Conservation (phyloP, 1,140 invertebrate genomes). For the Gyrodactylus salaris region DNA sequence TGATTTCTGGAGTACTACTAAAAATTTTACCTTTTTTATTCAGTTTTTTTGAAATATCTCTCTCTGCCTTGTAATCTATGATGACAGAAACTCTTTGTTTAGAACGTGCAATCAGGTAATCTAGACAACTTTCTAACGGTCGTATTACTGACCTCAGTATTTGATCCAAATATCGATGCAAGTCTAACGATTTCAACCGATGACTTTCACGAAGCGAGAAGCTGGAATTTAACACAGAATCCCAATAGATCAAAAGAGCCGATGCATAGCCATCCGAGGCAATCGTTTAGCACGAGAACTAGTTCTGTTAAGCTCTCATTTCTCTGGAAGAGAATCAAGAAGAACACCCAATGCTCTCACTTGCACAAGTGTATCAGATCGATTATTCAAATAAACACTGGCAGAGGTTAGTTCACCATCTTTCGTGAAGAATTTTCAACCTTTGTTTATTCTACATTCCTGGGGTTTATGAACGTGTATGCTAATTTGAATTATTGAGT, state of each 20-base stretch:
- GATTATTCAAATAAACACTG: neutral
- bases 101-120: neutral
- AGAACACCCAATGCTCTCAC: neutral
- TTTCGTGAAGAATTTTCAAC: too few species aligned
- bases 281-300: neutral
- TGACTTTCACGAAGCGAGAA: neutral
- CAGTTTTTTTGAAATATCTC: too few species aligned
- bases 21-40: too few species aligned
- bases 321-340: neutral
- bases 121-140: neutral
- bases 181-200: neutral
- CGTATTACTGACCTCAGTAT: neutral
- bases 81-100: too few species aligned
- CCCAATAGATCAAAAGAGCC: neutral
- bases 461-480: too few species aligned
- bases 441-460: too few species aligned
- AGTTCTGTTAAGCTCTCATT: neutral
- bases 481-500: too few species aligned
- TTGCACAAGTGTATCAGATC: neutral
- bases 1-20: too few species aligned
- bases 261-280: neutral
- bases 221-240: neutral
- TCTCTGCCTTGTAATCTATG: too few species aligned
- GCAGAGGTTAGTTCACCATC: neutral
- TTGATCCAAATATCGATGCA: neutral